Percentiles rank a stretch among this genome's conserved stretches.
These are phyloP conservation scores for Holcopasites calliopsidis DNA, from an alignment of 1,140 invertebrate genomes.

Conservation along the genomic window DNA sequence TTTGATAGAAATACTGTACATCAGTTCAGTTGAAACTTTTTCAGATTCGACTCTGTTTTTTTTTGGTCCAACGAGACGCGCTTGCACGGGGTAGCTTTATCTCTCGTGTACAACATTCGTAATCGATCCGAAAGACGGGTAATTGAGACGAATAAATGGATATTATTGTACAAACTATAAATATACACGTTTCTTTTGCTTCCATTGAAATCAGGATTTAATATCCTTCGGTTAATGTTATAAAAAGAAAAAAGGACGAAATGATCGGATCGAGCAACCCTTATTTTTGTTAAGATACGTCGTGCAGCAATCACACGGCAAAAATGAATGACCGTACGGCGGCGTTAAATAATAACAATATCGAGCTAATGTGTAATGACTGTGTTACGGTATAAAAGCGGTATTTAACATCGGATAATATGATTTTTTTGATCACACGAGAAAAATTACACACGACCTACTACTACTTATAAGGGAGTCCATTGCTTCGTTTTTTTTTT, in stretches of 20 bases:
- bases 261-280: slow-evolving; percentile 25
- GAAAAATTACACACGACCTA: slow-evolving; percentile 61
- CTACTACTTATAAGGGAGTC: slow-evolving; percentile 44
- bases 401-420: slow-evolving; percentile 55
- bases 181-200: slow-evolving; percentile 26
- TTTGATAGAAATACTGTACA: slow-evolving; percentile 65
- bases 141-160: slow-evolving; percentile 35
- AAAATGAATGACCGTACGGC: slow-evolving; percentile 34
- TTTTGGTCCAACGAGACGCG: no score
- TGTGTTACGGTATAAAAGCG: slow-evolving; percentile 52
- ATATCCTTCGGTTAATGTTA: slow-evolving; percentile 33
- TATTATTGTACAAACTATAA: slow-evolving; percentile 52
- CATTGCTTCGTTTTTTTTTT: slow-evolving; percentile 27
- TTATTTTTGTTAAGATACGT: slow-evolving; percentile 27
- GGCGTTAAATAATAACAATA: slow-evolving; percentile 47
- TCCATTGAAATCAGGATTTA: slow-evolving; percentile 9
- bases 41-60: no score
- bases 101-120: slow-evolving; percentile 24
- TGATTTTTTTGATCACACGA: slow-evolving; percentile 58
- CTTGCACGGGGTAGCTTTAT: slow-evolving; percentile 47
- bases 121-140: slow-evolving; percentile 42
- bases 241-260: slow-evolving; percentile 25
- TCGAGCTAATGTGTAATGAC: slow-evolving; percentile 48
- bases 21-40: slow-evolving; percentile 53
- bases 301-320: slow-evolving; percentile 28